These are phyloP conservation scores for Chiroxiphia lanceolata DNA, from an alignment of 2,797 vertebrate species.

Conservation along the genomic window DNA sequence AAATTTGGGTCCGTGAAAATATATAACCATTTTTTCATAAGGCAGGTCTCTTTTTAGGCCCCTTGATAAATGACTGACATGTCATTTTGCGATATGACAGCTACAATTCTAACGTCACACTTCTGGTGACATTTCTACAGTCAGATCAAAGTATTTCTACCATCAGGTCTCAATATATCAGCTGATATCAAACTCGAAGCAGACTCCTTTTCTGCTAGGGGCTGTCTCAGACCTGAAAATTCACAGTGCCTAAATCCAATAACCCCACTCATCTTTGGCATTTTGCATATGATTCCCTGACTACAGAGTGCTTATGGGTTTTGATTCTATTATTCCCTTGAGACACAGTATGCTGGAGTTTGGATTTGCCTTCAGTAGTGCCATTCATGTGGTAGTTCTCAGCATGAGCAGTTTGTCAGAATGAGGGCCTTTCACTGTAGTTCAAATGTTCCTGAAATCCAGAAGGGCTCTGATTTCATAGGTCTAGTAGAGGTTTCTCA, in stretches of 20 bases:
- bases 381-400: neutral
- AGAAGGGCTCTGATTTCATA: neutral
- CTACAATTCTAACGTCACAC: neutral
- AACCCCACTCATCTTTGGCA: neutral
- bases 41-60: neutral
- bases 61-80: neutral
- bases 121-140: neutral
- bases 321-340: neutral
- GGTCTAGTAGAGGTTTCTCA: slow-evolving; percentile 19
- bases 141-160: neutral
- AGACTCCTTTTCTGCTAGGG: neutral
- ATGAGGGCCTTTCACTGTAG: neutral
- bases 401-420: neutral
- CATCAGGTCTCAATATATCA: neutral
- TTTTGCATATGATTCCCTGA: neutral
- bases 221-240: neutral
- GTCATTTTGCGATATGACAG: neutral
- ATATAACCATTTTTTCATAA: neutral
- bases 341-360: neutral
- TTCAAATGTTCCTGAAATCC: slow-evolving; percentile 4
- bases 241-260: neutral
- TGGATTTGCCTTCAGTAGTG: neutral
- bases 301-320: neutral
- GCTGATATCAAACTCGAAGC: neutral
- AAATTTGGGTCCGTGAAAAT: neutral